Evolutionary conservation across 2,113 vertebrate genomes (phyloP).

Genomic region (Podarcis cretensis): DNA sequence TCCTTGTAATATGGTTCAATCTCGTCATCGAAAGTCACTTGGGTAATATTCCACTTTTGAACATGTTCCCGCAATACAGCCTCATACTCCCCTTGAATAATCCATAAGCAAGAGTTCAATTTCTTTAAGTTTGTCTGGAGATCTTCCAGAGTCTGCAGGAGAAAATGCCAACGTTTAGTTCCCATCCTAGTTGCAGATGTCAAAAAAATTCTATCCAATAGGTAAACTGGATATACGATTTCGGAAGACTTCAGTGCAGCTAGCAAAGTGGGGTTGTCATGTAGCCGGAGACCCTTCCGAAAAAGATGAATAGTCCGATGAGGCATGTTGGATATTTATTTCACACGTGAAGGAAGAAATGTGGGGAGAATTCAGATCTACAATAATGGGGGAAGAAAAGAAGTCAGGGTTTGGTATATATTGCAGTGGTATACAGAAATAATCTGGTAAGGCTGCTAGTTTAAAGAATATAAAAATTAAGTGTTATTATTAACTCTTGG

Average conservation of each 20-base stretch:
- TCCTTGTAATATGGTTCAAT: constrained; percentile 66
- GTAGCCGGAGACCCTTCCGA: constrained; percentile 69
- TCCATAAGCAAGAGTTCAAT: constrained; percentile 63
- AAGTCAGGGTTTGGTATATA: no score
- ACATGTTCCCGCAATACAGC: constrained; percentile 42
- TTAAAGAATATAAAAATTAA: no score
- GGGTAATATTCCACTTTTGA: constrained; percentile 62
- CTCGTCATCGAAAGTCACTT: constrained; percentile 67
- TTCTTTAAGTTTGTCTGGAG: constrained; percentile 55
- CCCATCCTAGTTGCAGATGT: constrained; percentile 38
- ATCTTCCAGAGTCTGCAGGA: constrained; percentile 69
- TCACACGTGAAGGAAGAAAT: neutral
- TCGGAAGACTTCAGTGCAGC: constrained; percentile 62
- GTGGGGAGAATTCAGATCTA: neutral
- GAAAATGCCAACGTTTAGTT: constrained; percentile 66
- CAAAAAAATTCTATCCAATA: constrained; percentile 65
- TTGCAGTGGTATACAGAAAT: no score
- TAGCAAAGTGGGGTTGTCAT: constrained; percentile 69
- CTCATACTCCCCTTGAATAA: constrained; percentile 62
- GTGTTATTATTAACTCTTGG: neutral
- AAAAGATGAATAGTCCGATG: constrained; percentile 73
- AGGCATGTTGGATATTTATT: constrained; percentile 31
- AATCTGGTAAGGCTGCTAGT: no score
- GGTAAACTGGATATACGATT: constrained; percentile 59
- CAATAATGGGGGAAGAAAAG: neutral